phyloP scores from a whole-genome alignment of 2,888 invertebrate genomes.

The Tetanocera ferruginea region DNA sequence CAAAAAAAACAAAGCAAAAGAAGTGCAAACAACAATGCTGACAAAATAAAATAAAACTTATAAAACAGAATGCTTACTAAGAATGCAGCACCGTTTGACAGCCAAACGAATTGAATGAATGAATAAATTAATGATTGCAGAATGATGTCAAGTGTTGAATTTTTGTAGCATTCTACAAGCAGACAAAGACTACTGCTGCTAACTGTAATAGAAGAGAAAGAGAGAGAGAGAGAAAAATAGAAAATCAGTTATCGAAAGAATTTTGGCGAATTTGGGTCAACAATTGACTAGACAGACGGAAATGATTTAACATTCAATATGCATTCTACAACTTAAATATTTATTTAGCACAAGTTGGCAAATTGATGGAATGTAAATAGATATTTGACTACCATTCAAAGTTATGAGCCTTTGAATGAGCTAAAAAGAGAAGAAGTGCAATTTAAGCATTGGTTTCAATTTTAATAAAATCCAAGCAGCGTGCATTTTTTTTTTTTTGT shows the following conservation, averaged over 20 bases:
- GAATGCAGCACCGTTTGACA: neutral
- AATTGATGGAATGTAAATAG: too few relatives aligned
- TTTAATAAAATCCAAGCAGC: too few relatives aligned
- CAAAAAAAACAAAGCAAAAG: neutral
- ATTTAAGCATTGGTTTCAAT: too few relatives aligned
- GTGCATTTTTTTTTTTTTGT: too few relatives aligned
- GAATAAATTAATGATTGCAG: constrained; percentile 10
- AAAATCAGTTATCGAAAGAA: neutral
- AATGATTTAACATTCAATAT: too few relatives aligned
- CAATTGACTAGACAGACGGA: too few relatives aligned
- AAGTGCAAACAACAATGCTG: neutral
- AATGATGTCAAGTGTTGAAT: neutral
- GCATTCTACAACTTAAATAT: too few relatives aligned
- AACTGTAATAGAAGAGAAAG: neutral
- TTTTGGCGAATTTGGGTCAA: too few relatives aligned
- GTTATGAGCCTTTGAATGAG: too few relatives aligned
- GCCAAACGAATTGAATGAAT: neutral
- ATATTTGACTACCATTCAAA: too few relatives aligned
- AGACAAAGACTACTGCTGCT: neutral
- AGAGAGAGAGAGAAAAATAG: neutral
- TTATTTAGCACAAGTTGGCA: too few relatives aligned
- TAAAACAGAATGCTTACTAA: neutral
- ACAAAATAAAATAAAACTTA: neutral
- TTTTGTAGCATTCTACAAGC: neutral
- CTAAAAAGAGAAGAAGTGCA: too few relatives aligned